Conservation (phyloP, 1,140 invertebrate genomes). For the Drosophila carrolli region DNA sequence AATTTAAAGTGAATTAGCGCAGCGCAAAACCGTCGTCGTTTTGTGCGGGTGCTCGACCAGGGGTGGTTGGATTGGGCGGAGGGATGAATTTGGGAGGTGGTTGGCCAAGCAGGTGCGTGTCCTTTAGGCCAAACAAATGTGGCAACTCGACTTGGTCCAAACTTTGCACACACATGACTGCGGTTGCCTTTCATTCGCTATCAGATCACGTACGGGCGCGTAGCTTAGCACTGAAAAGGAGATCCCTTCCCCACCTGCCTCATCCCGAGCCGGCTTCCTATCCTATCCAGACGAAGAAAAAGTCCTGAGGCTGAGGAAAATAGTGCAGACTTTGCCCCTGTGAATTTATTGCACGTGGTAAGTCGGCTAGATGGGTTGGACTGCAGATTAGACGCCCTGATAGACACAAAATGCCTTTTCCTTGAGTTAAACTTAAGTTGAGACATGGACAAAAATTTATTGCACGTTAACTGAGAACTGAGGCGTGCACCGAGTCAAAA, state of each 20-base stretch:
- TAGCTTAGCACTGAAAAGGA: slow-evolving; percentile 49
- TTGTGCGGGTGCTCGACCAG: slow-evolving; percentile 23
- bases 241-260: background rate
- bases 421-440: slow-evolving; percentile 72
- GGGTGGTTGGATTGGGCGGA: slow-evolving; percentile 3
- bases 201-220: slow-evolving; percentile 73
- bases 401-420: slow-evolving; percentile 77
- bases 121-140: slow-evolving; percentile 63
- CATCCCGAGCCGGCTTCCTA: background rate
- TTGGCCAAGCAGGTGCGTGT: slow-evolving; percentile 31
- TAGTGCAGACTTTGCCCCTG: slow-evolving; percentile 74
- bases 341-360: slow-evolving; percentile 79
- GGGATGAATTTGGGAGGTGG: background rate
- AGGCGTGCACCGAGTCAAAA: slow-evolving; percentile 5
- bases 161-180: slow-evolving; percentile 69
- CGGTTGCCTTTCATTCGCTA: slow-evolving; percentile 69
- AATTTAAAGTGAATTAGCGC: slow-evolving; percentile 81
- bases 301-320: slow-evolving; percentile 65
- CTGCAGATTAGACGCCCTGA: slow-evolving; percentile 77
- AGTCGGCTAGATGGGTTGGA: slow-evolving; percentile 71
- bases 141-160: slow-evolving; percentile 64
- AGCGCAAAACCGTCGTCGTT: slow-evolving; percentile 46
- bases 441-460: slow-evolving; percentile 75
- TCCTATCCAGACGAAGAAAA: slow-evolving; percentile 16
- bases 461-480: slow-evolving; percentile 51